A percentile compares a stretch with the other conserved stretches of the same genome.
Conservation (phyloP, 2,797 vertebrate species). For the Pseudotriccus pelzelni region DNA sequence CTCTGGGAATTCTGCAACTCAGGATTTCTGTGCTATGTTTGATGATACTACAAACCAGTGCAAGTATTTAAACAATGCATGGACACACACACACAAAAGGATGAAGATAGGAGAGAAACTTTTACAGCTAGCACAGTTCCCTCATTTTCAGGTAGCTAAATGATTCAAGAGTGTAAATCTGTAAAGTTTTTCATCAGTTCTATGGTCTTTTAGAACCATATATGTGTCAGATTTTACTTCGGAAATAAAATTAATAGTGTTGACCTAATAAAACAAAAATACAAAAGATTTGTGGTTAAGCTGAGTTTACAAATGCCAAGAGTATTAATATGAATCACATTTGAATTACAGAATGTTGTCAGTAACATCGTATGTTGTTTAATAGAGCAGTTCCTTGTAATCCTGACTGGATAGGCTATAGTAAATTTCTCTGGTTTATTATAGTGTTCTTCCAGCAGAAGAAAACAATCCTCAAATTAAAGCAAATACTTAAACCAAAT, state of each 20-base stretch:
- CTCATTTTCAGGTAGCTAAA: neutral
- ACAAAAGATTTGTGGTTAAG: neutral
- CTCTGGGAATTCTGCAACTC: neutral
- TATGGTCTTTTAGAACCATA: neutral
- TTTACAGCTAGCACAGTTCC: neutral
- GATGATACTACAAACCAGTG: neutral
- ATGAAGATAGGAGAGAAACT: neutral
- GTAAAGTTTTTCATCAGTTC: neutral
- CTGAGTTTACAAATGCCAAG: neutral
- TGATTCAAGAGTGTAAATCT: neutral
- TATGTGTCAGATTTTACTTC: neutral
- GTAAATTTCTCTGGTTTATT: neutral
- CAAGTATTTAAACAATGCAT: neutral
- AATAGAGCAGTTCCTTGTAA: neutral
- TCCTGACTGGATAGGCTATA: neutral
- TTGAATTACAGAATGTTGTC: neutral
- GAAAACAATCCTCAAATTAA: neutral
- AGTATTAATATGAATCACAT: neutral
- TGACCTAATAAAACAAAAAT: neutral
- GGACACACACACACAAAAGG: rapidly evolving
- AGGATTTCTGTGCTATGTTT: neutral
- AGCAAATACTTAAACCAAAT: neutral
- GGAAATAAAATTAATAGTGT: neutral
- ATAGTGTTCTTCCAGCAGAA: neutral
- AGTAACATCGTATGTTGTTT: neutral